Percentiles rank a stretch among this genome's conserved stretches.
These are phyloP conservation scores for Cynocephalus volans DNA, from an alignment of 2,113 vertebrate genomes.

Conservation along the genomic window DNA sequence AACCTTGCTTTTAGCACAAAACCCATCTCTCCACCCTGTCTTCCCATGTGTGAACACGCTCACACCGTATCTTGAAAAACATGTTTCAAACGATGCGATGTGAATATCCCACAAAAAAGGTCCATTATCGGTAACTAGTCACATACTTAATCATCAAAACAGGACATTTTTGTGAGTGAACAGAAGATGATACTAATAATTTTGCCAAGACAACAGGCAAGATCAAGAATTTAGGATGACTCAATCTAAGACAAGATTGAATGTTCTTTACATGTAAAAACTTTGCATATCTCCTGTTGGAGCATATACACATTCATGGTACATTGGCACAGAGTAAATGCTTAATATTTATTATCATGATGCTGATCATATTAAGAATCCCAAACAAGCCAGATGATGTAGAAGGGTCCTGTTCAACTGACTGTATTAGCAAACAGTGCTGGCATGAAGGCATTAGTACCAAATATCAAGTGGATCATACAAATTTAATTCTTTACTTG, in stretches of 20 bases:
- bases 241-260: rapidly evolving
- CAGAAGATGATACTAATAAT: rapidly evolving
- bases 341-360: background rate
- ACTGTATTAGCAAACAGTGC: background rate
- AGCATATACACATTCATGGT: rapidly evolving
- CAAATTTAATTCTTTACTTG: constrained; percentile 60
- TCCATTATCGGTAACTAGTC: background rate
- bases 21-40: too few relatives aligned
- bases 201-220: background rate
- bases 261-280: background rate
- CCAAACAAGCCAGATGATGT: background rate
- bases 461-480: constrained; percentile 54
- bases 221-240: background rate
- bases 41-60: background rate
- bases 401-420: rapidly evolving
- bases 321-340: rapidly evolving
- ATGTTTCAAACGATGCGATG: background rate
- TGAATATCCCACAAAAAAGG: background rate
- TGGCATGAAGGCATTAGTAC: constrained; percentile 39
- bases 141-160: background rate
- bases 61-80: background rate
- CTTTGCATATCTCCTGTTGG: background rate
- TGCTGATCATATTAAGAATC: background rate
- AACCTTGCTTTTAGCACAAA: rapidly evolving
- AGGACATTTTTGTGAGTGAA: too few relatives aligned